Base-by-base conservation (phyloP, 2,888 invertebrate genomes). In the Cynaeus angustus region DNA sequence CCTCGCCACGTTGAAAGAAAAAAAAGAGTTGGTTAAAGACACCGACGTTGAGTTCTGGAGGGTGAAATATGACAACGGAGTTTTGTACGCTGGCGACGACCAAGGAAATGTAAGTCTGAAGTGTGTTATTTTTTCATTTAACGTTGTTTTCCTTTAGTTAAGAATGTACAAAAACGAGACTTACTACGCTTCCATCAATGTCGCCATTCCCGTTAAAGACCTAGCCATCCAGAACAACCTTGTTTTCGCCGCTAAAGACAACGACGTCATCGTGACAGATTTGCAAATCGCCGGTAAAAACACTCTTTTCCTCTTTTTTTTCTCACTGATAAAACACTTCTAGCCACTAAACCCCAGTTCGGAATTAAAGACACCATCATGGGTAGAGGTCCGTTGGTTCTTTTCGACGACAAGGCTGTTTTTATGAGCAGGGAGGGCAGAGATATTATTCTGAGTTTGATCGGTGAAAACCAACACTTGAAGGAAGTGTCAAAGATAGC, bases 181-280 rank as follows among this genome's bases (percentile, higher is more conserved):
- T 56, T 79, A 86, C 43, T 87, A 87, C 74, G 88, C 88, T 10
- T 66, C 68, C 7, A 65, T 82, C 2, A 79, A 78, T 62, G 74
- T 81, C 7, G 79, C 80, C 0, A 91, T 92, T 81, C 91, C 91
- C 83, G 88, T 91, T 1, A 90, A 90, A 83, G 90, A 89, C 77
- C 81, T 92, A 70, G 82, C 86, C 55, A 85, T 88, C n/a, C 81
- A 84, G 33, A 86, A 86, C 10, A 88, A 88, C 33, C 84, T 85
- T 58, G 80, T 92, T 68, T 90, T 88, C 77, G 89, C 91, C 30
- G 89, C 88, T 2, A 85, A 91, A 59, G 90, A 91, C 82, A 81
- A 89, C 8, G 89, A 91, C 78, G 86, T 91, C 0, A 87, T 89
- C 2, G 85, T 89, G 13, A 89, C 90, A 9, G 89, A 90, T 83